Conservation (phyloP, 1,140 invertebrate species). For the Andricus grossulariae region DNA sequence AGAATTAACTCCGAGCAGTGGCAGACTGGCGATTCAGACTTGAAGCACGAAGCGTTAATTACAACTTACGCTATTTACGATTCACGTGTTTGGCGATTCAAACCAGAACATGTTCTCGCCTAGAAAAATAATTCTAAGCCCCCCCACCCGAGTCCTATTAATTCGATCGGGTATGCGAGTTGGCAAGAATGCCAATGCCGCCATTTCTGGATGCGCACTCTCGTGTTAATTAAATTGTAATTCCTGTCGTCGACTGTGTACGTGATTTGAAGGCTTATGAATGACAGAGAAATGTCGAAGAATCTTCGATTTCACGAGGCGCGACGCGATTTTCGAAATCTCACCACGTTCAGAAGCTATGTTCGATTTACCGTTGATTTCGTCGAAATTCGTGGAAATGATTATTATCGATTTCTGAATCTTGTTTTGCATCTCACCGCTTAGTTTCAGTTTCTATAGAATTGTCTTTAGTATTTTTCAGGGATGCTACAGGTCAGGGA, state of each 20-base stretch:
- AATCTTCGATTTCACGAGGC: conserved; percentile 51
- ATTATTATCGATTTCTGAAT: conserved; percentile 14
- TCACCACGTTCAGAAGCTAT: conserved; percentile 50
- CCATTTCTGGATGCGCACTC: conserved; percentile 9
- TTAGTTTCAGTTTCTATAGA: neutral
- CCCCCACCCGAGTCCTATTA: neutral
- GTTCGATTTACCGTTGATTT: conserved; percentile 54
- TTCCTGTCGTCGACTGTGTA: conserved; percentile 38
- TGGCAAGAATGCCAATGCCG: neutral
- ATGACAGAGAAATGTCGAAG: conserved; percentile 43
- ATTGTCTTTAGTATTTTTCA: neutral
- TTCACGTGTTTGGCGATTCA: neutral
- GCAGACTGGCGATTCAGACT: neutral
- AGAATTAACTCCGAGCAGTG: no score
- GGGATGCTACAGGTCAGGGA: no score
- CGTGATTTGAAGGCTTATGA: conserved; percentile 31
- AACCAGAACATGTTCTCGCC: neutral
- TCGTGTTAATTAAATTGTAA: conserved; percentile 49
- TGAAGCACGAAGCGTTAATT: neutral
- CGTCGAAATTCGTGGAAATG: conserved; percentile 17
- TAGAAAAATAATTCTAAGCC: neutral
- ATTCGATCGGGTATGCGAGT: neutral
- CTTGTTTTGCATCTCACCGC: conserved; percentile 21
- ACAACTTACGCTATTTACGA: neutral
- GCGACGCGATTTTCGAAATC: conserved; percentile 49